Evolutionary conservation across 2,888 invertebrate genomes (phyloP), one percentile per base, ranked within the genome.

Genomic region (Hoplodrina blanda): DNA sequence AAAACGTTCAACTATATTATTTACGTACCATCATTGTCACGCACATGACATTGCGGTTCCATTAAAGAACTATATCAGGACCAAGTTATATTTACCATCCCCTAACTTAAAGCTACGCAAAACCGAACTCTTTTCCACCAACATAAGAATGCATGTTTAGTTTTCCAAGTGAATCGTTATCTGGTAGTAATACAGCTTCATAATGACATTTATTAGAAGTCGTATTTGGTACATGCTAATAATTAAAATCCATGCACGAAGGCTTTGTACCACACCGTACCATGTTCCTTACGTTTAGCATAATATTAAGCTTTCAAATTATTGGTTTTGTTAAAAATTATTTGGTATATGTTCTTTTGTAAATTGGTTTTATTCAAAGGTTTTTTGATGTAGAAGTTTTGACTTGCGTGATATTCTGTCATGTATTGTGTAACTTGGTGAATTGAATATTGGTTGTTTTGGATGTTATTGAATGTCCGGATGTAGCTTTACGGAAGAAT

Each of bases 191-290:
- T 90, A 89, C 88, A 92, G 92, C 91, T 91, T 95, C 93, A 93
- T 95, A 95, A 95, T 95, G 95, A 95, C 95, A 95, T 95, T 95
- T 95, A 95, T 95, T 95, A 95, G 94, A 91, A 93, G 92, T 88
- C 94, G 94, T 94, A 95, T 95, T 94, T 91, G 92, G 94, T 95
- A 95, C 95, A 95, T 95, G 95, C 94, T 90, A 94, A 95, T 95
- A 95, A 95, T 95, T 95, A 95, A 95, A 95, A 95, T 91, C 93
- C 91, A 95, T 95, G 95, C 95, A 95, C 95, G 95, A 95, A 95
- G 86, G 84, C 77, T 79, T 85, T 87, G 95, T 95, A 92, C 95
- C 95, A 94, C 84, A 92, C 94, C 90, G 95, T 95, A 82, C 95
- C 94, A 76, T 87, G 94, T 89, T 93, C 93, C 86, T 90, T 91